These are phyloP conservation scores for Anthonomus grandis DNA, from an alignment of 1,140 invertebrate species.

Conservation along the genomic window DNA sequence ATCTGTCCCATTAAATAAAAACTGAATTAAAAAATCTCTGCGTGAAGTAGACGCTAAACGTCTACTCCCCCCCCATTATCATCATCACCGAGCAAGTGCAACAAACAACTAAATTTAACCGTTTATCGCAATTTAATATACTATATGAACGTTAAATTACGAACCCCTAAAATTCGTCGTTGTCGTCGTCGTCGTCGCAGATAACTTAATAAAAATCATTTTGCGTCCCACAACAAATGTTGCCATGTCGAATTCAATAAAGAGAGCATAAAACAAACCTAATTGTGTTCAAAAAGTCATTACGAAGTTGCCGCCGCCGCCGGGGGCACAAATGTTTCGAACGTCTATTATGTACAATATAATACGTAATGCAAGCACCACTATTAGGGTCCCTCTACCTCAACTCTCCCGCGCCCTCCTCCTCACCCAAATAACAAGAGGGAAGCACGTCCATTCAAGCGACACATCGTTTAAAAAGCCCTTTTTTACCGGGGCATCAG, in stretches of 20 bases:
- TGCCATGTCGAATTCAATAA: constrained; percentile 39
- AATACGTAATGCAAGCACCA: constrained; percentile 34
- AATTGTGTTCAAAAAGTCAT: constrained; percentile 44
- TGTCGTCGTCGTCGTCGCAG: too few relatives aligned
- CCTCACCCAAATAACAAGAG: too few relatives aligned
- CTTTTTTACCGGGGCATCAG: constrained; percentile 20
- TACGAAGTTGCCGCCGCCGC: constrained; percentile 36
- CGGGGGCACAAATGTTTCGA: constrained; percentile 37
- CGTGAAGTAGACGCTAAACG: too few relatives aligned
- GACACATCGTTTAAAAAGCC: constrained; percentile 26
- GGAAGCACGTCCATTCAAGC: constrained; percentile 23
- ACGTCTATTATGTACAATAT: constrained; percentile 39
- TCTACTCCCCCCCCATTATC: too few relatives aligned
- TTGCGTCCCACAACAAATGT: constrained; percentile 40
- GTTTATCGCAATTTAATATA: constrained; percentile 5
- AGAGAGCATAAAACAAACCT: constrained; percentile 39
- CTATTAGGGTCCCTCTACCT: constrained; percentile 17
- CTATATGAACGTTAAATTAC: constrained; percentile 13
- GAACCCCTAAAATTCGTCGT: constrained; percentile 22
- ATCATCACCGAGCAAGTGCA: too few relatives aligned
- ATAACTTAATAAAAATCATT: constrained; percentile 37
- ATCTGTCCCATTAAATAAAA: too few relatives aligned
- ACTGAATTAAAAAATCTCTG: too few relatives aligned
- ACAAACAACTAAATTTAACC: too few relatives aligned
- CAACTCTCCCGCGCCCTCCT: too few relatives aligned